Conservation (phyloP, 2,888 invertebrate genomes). For the Cetonia aurata region DNA sequence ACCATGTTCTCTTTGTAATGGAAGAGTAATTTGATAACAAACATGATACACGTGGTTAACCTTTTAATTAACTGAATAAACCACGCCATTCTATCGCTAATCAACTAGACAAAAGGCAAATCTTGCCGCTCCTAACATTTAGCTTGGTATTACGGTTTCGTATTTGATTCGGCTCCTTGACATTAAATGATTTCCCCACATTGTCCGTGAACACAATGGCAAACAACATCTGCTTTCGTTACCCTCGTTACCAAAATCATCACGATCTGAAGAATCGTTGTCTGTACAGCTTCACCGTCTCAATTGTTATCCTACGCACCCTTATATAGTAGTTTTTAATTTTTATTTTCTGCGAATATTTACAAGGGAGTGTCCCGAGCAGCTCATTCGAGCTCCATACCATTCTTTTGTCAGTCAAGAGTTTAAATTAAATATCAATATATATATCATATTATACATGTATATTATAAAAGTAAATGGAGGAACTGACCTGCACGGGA, state of each 20-base stretch:
- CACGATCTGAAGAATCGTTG: conserved; percentile 14
- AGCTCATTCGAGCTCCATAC: conserved; percentile 50
- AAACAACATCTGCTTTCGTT: not conserved
- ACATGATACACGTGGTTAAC: not conserved
- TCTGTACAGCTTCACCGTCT: conserved; percentile 13
- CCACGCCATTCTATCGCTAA: too few relatives aligned
- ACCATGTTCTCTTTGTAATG: too few relatives aligned
- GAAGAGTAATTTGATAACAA: too few relatives aligned
- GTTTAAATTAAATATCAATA: conserved; percentile 35
- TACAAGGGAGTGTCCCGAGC: conserved; percentile 56
- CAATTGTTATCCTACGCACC: conserved; percentile 21
- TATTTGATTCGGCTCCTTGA: conserved; percentile 5
- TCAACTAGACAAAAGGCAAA: not conserved
- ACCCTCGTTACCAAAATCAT: not conserved
- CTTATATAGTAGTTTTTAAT: conserved; percentile 42
- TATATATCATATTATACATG: conserved; percentile 16
- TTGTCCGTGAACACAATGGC: conserved; percentile 20
- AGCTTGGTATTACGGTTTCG: not conserved
- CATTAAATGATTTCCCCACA: conserved; percentile 42
- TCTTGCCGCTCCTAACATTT: conserved; percentile 1
- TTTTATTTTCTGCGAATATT: conserved; percentile 56
- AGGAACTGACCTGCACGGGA: conserved; percentile 54
- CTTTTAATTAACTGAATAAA: too few relatives aligned
- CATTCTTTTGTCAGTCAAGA: conserved; percentile 37
- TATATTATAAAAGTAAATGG: conserved; percentile 43